Conservation (phyloP, 2,113 vertebrate species). For the Sardina pilchardus region DNA sequence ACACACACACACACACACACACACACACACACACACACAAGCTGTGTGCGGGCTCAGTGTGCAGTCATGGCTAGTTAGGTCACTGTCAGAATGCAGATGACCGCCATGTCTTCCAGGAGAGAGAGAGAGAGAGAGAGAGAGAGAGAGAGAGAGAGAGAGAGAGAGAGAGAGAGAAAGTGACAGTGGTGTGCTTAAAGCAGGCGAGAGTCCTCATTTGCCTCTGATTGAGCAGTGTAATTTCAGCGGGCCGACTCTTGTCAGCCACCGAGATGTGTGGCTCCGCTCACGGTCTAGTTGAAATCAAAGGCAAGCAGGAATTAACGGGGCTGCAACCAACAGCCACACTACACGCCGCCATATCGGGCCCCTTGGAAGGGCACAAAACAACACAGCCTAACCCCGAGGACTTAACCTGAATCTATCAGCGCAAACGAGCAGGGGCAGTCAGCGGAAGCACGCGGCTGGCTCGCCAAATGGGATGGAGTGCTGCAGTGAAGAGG, state of each 20-base stretch:
- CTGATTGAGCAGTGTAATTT: not conserved
- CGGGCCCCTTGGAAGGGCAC: conserved; percentile 19
- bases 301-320: conserved; percentile 38
- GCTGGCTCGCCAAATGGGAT: not conserved
- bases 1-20: no score
- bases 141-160: not conserved
- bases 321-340: conserved; percentile 28
- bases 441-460: conserved; percentile 26
- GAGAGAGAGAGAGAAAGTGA: not conserved
- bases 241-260: not conserved
- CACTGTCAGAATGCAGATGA: not conserved
- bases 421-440: conserved; percentile 42
- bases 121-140: not conserved
- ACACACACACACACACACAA: no score
- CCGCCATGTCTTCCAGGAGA: not conserved
- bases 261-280: not conserved
- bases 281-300: conserved; percentile 13
- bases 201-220: not conserved
- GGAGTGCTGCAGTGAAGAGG: not conserved
- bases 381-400: conserved; percentile 42
- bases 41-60: not conserved
- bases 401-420: conserved; percentile 54
- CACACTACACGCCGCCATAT: conserved; percentile 36
- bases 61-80: not conserved
- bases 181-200: not conserved